Evolutionary conservation across 2,888 invertebrate genomes (phyloP).

Genomic region (Alloscopus bannaensis): DNA sequence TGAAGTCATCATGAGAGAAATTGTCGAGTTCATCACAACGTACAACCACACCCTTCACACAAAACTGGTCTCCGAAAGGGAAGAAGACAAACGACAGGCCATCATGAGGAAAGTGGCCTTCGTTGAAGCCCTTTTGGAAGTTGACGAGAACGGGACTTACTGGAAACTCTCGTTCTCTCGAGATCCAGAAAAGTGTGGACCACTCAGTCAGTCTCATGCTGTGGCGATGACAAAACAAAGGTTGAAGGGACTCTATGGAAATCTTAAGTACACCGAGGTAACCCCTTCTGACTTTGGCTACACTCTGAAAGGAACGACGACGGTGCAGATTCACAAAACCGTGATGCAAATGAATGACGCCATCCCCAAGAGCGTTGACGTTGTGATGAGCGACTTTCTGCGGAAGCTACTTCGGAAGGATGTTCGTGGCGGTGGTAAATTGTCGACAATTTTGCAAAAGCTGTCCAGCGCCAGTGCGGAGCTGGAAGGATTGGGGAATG

Average conservation of each 20-base stretch:
- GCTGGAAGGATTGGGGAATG: background rate
- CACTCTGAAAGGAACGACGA: conserved; percentile 2
- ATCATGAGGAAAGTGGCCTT: conserved; percentile 10
- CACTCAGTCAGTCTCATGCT: conserved; percentile 7
- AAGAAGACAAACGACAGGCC: too few relatives aligned
- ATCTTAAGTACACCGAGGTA: background rate
- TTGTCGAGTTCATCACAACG: conserved; percentile 1
- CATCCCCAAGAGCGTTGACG: background rate
- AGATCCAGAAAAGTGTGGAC: conserved; percentile 23
- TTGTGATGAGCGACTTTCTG: background rate
- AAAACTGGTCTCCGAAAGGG: background rate
- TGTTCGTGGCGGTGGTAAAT: too few relatives aligned
- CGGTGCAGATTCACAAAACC: background rate
- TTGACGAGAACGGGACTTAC: conserved; percentile 2
- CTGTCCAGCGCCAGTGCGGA: background rate
- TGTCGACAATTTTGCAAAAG: background rate
- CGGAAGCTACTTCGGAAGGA: too few relatives aligned
- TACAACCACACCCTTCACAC: conserved; percentile 20
- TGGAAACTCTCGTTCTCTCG: conserved; percentile 7
- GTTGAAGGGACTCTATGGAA: background rate
- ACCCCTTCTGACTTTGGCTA: conserved; percentile 8
- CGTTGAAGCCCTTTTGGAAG: conserved; percentile 2
- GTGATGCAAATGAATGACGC: background rate
- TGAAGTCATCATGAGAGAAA: background rate
- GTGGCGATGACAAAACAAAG: background rate